Evolutionary conservation across 2,113 vertebrate species (phyloP).

Genomic region (Microcebus jonahi): DNA sequence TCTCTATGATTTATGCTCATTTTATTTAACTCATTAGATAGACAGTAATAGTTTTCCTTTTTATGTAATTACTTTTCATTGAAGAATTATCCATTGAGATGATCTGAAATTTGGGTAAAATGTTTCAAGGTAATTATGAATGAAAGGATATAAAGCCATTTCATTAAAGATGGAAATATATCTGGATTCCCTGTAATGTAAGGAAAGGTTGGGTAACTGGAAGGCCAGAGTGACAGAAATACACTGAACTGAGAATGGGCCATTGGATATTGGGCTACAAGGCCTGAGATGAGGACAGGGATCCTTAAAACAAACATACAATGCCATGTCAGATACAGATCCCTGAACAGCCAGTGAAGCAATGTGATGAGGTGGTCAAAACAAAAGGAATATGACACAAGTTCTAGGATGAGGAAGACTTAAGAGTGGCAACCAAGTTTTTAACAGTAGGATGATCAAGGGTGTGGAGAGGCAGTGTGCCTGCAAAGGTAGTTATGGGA

Average conservation of each 20-base stretch:
- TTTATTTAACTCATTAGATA: neutral
- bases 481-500: rapidly evolving
- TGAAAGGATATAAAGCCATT: neutral
- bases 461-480: rapidly evolving
- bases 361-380: neutral
- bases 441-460: neutral
- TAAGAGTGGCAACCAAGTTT: rapidly evolving
- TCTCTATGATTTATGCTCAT: neutral
- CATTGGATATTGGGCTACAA: rapidly evolving
- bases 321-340: neutral
- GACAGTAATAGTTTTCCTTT: neutral
- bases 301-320: neutral
- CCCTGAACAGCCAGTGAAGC: neutral
- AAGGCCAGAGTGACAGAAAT: neutral
- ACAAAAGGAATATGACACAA: neutral
- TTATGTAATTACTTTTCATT: neutral
- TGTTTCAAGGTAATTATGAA: neutral
- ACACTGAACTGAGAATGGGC: rapidly evolving
- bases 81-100: neutral
- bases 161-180: neutral
- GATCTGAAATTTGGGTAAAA: neutral
- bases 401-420: neutral
- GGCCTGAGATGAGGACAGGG: neutral
- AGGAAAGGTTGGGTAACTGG: neutral
- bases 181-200: neutral